Percentiles rank a stretch among this genome's conserved stretches.
phyloP scores from a whole-genome alignment of 2,888 invertebrate genomes.

The Protula sp. region DNA sequence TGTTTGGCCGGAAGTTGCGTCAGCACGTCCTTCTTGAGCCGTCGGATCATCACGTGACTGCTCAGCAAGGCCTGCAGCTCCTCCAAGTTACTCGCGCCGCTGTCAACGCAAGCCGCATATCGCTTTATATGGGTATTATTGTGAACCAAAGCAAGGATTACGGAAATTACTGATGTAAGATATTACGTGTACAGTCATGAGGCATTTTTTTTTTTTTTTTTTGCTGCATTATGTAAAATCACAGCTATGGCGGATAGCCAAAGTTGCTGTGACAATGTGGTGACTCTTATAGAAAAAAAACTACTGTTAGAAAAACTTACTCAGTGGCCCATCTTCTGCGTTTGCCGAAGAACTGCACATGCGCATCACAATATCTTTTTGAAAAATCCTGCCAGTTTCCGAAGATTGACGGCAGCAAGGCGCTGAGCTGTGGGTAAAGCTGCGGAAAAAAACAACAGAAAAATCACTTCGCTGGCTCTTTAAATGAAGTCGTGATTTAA shows the following conservation, averaged over 20 bases:
- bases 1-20: slow-evolving; percentile 47
- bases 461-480: no score
- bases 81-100: slow-evolving; percentile 46
- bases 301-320: no score
- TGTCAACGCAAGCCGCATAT: slow-evolving; percentile 12
- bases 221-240: no score
- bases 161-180: no score
- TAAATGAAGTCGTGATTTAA: no score
- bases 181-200: no score
- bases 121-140: neutral
- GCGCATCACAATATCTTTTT: slow-evolving; percentile 44
- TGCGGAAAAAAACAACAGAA: slow-evolving; percentile 23
- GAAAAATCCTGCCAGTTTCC: slow-evolving; percentile 41
- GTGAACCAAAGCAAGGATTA: neutral
- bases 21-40: slow-evolving; percentile 43
- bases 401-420: slow-evolving; percentile 38
- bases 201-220: no score
- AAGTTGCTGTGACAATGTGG: no score
- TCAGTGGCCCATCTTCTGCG: slow-evolving; percentile 34
- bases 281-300: no score
- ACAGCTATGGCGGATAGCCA: no score
- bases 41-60: slow-evolving; percentile 38
- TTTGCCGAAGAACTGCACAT: slow-evolving; percentile 35
- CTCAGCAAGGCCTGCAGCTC: slow-evolving; percentile 38
- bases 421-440: slow-evolving; percentile 46